phyloP scores from a whole-genome alignment of 1,140 invertebrate species.

The Brachystomella parvula region DNA sequence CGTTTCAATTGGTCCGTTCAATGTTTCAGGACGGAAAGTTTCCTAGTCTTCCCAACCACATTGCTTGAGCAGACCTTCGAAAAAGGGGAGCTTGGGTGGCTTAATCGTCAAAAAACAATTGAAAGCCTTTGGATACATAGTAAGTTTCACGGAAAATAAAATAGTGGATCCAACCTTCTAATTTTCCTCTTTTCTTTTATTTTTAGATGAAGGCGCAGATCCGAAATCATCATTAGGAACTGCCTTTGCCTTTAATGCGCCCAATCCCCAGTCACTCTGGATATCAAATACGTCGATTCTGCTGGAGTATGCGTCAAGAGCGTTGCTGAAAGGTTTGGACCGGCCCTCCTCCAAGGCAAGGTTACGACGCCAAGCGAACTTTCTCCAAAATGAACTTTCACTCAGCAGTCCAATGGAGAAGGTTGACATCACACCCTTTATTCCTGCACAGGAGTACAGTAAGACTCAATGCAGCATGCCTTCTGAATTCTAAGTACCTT shows the following conservation, averaged over 20 bases:
- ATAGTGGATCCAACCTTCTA: background rate
- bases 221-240: constrained; percentile 75
- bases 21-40: background rate
- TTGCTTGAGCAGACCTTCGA: constrained; percentile 21
- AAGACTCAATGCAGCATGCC: background rate
- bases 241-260: constrained; percentile 77
- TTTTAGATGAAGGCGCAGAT: constrained; percentile 56
- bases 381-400: background rate
- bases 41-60: constrained; percentile 9
- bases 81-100: constrained; percentile 22
- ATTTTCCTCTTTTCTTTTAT: background rate
- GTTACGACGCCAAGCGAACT: constrained; percentile 15
- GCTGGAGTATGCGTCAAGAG: constrained; percentile 75
- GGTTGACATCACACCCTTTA: constrained; percentile 55
- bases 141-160: constrained; percentile 17
- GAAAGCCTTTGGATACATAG: constrained; percentile 25
- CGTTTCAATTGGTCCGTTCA: too few relatives aligned
- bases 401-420: constrained; percentile 47
- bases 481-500: background rate
- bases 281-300: constrained; percentile 80
- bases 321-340: constrained; percentile 47
- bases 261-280: constrained; percentile 68
- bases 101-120: constrained; percentile 24
- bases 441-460: constrained; percentile 41
- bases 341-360: background rate